Base-by-base conservation (phyloP, 1,140 invertebrate genomes). In the Sarcophaga peregrina region DNA sequence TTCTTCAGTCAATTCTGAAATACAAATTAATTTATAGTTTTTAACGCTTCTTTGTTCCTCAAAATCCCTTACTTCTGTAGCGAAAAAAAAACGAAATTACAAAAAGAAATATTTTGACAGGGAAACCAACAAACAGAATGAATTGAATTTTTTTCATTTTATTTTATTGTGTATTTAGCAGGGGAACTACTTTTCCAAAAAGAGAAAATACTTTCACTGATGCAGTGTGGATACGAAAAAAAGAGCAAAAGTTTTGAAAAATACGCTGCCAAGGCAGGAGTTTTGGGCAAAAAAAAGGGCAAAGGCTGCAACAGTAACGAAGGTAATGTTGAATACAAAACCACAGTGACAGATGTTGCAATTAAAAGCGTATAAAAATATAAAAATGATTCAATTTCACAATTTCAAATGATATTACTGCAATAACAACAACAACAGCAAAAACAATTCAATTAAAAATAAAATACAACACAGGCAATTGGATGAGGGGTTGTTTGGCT, bases 321-420 rank as follows among this genome's bases (percentile, higher is more conserved):
- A 78, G 75, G 75, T 78, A 78, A 78, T 78, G 50, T 78, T 52
- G 9, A 72, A 50, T 47, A 13, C n/a, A 74, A 89, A 89, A 89
- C 88, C 88, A 85, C 88, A 89, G 87, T 88, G 88, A 89, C 88
- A 89, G 88, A 89, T 89, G 88, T 89, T 89, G 88, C 88, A 89
- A 89, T 89, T 89, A 89, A 89, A 89, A 86, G 84, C 84, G 88
- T 87, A 88, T 89, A 89, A 89, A 89, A 88, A 62, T 87, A 88
- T 89, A 89, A 89, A 89, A 88, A 62, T 68, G 25, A 81, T 54
- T 81, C 82, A 80, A 83, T 83, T 83, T 48, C 78, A 62, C 80
- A 76, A 72, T 48, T 52, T 75, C 48, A 25, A 37, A 37, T 37
- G 4, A 37, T 37, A 37, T 37, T 2, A 37, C 25, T 2, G 4